Evolutionary conservation across 2,113 vertebrate species (phyloP), one percentile per base, ranked within the genome.

Genomic region (Rhea americana): DNA sequence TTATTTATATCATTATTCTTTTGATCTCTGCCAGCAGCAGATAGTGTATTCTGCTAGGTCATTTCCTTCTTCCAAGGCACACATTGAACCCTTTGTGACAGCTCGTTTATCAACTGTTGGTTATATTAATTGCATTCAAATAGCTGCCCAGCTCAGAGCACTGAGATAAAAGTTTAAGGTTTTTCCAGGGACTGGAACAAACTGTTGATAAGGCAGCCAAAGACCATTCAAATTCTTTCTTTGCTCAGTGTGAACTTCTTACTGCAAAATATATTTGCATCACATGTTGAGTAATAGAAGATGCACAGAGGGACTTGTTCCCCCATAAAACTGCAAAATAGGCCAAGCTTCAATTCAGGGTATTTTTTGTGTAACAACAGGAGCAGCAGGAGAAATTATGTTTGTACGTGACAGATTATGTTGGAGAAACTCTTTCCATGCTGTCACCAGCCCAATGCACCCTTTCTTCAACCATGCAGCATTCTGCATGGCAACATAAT

Each of bases 11-110:
- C 50, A 9, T 93, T 83, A 35, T 73, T 90, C 30, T 83, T 82
- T 55, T 6, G 6, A 39, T 74, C 20, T 73, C 68, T 93, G 82
- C 85, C 70, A 66, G 62, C 51, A 85, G 67, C 87, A 61, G 68
- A 55, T 80, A 65, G 51, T 61, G 22, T 50, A 25, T 90, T 94
- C 74, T 95, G 85, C 94, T 91, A 35, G 86, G 55, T 95, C 90
- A 93, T 90, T 91, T 94, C 88, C 90, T 94, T 92, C 65, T 94
- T 67, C 88, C 79, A 82, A 88, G 71, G 91, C 76, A 89, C 87
- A 45, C 59, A 56, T 59, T 77, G 86, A 96, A 68, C 89, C 47
- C 26, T 92, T 25, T 63, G 75, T 92, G 93, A 87, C 93, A 89
- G 22, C 70, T 80, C 50, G 75, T 78, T 85, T 93, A 91, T 91